Evolutionary conservation across 2,888 invertebrate species (phyloP), one percentile per base, ranked within the genome.

Genomic region (Lathronympha strigana): DNA sequence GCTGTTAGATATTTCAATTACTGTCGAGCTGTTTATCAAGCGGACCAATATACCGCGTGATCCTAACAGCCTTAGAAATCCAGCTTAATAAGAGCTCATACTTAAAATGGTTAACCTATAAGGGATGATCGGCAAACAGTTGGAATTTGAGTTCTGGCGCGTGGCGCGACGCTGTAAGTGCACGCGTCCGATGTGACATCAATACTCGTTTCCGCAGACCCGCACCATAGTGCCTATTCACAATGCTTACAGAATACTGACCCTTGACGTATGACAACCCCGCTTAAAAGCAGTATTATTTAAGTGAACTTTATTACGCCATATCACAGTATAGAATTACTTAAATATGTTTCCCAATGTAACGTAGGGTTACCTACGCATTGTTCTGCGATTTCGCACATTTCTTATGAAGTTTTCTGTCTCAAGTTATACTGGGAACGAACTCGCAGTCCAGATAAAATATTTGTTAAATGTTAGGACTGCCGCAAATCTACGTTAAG

Each of bases 171-270:
- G 40, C 28, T 55, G 55, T 55, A 55, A 28, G 28, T 25, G 36
- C 36, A 21, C 53, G 36, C 36, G 53, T 36, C 53, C 53, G 51
- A 33, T 53, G 36, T 53, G 53, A 53, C 36, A 36, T 53, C 53
- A 36, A 53, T 53, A 38, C 53, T 53, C n/a, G 31, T 13, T 50
- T 23, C 25, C 36, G 3, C 36, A 3, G 3, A 0, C 47, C 47
- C 47, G 47, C 23, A 6, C 47, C 47, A 47, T 23, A 4, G n/a
- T 6, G 8, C 4, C n/a, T 23, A 13, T 47, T 23, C 47, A 47
- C 47, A 47, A 5, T 2, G n/a, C 21, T 23, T n/a, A 23, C 13
- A n/a, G 5, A 47, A 47, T 23, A 23, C 23, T n/a, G 47, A 15
- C 47, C 23, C n/a, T 5, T 11, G n/a, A 23, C 23, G n/a, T 21